These are phyloP conservation scores for Leptopilina boulardi DNA, from an alignment of 1,140 invertebrate species.

Conservation along the genomic window DNA sequence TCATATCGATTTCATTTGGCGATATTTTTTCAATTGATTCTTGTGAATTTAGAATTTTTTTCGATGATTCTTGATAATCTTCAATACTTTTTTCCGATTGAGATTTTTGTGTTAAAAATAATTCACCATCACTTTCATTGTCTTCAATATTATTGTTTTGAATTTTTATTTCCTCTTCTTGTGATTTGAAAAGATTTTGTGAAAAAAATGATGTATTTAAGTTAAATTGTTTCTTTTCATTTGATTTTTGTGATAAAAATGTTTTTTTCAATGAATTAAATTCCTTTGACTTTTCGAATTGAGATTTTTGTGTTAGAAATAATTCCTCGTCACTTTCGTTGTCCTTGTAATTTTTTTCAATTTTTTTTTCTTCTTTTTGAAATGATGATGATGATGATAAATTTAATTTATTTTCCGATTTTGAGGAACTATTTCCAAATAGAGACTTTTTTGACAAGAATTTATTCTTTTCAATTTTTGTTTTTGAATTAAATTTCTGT, in stretches of 20 bases:
- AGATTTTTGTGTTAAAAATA: no score
- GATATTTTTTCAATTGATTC: background rate
- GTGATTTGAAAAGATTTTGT: no score
- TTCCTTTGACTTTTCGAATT: background rate
- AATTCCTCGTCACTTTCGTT: background rate
- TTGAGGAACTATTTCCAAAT: background rate
- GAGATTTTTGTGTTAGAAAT: background rate
- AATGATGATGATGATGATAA: no score
- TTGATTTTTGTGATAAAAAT: no score
- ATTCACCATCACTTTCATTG: no score
- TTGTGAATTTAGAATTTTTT: background rate
- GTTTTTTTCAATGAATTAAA: no score
- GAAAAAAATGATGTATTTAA: no score
- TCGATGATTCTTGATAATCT: no score
- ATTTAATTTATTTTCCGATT: background rate
- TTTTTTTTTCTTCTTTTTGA: background rate
- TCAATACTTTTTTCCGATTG: no score
- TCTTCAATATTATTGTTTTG: no score
- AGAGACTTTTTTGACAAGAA: background rate
- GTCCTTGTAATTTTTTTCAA: background rate
- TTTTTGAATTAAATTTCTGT: background rate
- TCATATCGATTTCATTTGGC: background rate
- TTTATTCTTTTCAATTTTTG: background rate
- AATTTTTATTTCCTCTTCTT: no score
- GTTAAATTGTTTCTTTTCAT: no score